A percentile compares a stretch with the other conserved stretches of the same genome.
Conservation (phyloP, 2,113 vertebrate genomes). For the Varanus komodoensis region DNA sequence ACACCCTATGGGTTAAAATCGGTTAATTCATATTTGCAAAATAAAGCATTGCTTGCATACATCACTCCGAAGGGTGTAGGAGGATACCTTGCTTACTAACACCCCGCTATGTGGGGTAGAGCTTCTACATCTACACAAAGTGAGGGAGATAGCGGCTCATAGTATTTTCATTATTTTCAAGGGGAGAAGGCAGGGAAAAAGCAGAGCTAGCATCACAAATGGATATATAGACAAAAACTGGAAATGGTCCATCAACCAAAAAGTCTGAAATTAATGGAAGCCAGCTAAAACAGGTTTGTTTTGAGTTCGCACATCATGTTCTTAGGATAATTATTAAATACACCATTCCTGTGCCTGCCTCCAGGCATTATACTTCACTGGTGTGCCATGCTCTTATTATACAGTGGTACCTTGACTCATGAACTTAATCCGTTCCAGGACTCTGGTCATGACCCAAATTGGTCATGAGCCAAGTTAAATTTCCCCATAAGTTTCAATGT, state of each 20-base stretch:
- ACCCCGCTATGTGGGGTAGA: not conserved
- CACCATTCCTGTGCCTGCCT: not conserved
- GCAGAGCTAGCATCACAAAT: not conserved
- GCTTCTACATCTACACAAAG: not conserved
- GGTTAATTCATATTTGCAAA: not conserved
- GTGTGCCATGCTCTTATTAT: not conserved
- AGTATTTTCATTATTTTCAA: not conserved
- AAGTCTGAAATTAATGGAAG: not conserved
- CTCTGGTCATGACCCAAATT: too few species aligned
- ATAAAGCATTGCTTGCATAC: not conserved
- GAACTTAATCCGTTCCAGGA: too few species aligned
- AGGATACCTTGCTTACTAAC: not conserved
- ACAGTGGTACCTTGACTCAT: not conserved
- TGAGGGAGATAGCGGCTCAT: not conserved
- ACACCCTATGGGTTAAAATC: not conserved
- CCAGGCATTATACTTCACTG: not conserved
- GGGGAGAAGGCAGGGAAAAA: too few species aligned
- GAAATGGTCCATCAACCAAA: not conserved
- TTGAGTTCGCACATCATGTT: not conserved
- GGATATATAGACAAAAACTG: not conserved
- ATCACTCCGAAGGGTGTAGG: not conserved
- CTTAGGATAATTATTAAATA: too few species aligned
- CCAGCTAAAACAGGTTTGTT: not conserved
- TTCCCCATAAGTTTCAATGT: too few species aligned
- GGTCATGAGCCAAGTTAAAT: too few species aligned